Evolutionary conservation across 2,888 invertebrate genomes (phyloP).

Genomic region (Sipha maydis): DNA sequence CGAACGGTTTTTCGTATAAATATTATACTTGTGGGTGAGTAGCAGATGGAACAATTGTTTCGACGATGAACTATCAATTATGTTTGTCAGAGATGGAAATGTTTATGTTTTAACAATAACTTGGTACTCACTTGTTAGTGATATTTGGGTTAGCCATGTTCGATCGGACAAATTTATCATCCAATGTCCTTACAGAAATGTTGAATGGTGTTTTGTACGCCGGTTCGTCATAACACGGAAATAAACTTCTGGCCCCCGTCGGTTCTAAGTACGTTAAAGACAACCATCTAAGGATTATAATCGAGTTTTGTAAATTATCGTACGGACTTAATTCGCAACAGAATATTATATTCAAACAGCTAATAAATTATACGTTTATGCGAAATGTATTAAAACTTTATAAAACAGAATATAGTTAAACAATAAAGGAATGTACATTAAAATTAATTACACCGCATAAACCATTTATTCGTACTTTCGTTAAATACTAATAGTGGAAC

Average conservation of each 20-base stretch:
- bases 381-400: too few relatives aligned
- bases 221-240: conserved; percentile 56
- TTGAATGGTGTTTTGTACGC: conserved; percentile 10
- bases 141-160: conserved; percentile 15
- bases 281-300: conserved; percentile 15
- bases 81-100: not conserved
- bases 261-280: conserved; percentile 1
- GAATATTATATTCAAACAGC: too few relatives aligned
- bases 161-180: not conserved
- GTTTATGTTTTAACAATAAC: not conserved
- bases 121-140: not conserved
- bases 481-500: not conserved
- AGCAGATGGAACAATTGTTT: too few relatives aligned
- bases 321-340: too few relatives aligned
- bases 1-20: too few relatives aligned
- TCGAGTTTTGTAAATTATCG: too few relatives aligned
- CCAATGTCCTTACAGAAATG: not conserved
- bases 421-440: too few relatives aligned
- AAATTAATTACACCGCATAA: too few relatives aligned
- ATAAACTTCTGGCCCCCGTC: conserved; percentile 3
- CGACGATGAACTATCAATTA: not conserved
- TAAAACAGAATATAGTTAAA: too few relatives aligned
- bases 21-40: too few relatives aligned
- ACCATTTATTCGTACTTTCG: too few relatives aligned
- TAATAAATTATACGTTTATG: too few relatives aligned